phyloP scores from a whole-genome alignment of 2,113 vertebrate genomes.

The Phrynosoma blainvillii region DNA sequence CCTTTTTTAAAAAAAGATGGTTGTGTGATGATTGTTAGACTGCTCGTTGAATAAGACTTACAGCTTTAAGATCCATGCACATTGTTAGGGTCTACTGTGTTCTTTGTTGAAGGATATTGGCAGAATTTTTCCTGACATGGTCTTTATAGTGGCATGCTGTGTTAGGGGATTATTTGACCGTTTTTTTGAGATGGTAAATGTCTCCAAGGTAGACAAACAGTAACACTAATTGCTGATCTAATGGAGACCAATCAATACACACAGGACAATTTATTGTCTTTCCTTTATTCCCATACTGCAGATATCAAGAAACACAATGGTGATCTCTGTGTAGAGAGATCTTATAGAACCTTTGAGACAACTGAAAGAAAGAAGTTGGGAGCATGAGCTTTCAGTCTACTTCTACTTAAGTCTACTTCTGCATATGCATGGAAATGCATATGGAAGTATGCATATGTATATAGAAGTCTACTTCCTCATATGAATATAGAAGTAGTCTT shows the following conservation, averaged over 20 bases:
- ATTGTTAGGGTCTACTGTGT: background rate
- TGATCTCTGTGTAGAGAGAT: too few relatives aligned
- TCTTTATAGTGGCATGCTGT: slow-evolving; percentile 1
- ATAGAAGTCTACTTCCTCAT: too few relatives aligned
- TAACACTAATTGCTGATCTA: background rate
- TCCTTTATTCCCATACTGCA: too few relatives aligned
- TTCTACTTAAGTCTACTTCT: too few relatives aligned
- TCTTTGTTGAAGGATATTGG: slow-evolving; percentile 12
- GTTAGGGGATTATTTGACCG: slow-evolving; percentile 5
- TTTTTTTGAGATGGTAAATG: background rate
- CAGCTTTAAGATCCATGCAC: background rate
- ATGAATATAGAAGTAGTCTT: too few relatives aligned
- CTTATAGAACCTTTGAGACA: too few relatives aligned
- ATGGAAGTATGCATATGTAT: too few relatives aligned
- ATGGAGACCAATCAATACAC: background rate
- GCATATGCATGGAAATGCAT: too few relatives aligned
- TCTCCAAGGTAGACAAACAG: background rate
- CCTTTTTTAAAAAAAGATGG: slow-evolving; percentile 19
- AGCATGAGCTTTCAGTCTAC: too few relatives aligned
- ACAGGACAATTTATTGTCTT: background rate
- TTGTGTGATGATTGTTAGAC: background rate
- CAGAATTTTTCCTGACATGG: background rate
- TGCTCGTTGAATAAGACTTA: slow-evolving; percentile 4
- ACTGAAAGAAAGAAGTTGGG: too few relatives aligned
- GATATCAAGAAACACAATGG: too few relatives aligned